Evolutionary conservation across 2,797 vertebrate species (phyloP).

Genomic region (Enteromius argenteus): DNA sequence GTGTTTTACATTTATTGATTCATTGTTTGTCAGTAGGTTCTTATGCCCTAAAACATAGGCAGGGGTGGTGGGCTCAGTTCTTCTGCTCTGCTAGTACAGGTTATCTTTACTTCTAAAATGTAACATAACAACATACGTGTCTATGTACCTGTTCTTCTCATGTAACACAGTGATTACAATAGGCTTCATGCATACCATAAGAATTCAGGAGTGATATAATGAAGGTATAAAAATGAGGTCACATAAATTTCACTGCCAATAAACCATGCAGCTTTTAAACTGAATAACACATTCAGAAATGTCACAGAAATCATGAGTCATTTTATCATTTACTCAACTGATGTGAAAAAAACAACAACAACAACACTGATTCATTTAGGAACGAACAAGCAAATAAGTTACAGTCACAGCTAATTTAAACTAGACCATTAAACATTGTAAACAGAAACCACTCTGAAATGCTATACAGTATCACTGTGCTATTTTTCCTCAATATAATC

Average conservation of each 20-base stretch:
- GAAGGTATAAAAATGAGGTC: too few species aligned
- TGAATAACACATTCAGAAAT: not conserved
- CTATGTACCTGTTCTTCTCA: too few species aligned
- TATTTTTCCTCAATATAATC: not conserved
- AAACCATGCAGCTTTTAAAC: not conserved
- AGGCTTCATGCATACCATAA: not conserved
- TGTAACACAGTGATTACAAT: not conserved
- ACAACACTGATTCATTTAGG: not conserved
- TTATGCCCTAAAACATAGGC: not conserved
- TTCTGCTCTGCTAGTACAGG: not conserved
- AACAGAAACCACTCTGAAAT: not conserved
- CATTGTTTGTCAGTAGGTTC: not conserved
- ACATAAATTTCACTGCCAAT: not conserved
- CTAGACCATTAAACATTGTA: not conserved
- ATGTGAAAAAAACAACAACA: not conserved
- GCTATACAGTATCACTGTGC: not conserved
- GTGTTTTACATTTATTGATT: constrained; percentile 1
- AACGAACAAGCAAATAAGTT: not conserved
- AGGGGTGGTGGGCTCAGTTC: not conserved
- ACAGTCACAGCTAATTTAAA: not conserved
- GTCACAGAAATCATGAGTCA: not conserved
- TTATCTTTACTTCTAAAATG: not conserved
- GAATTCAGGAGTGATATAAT: not conserved
- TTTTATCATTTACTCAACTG: not conserved
- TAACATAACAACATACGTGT: not conserved